These are phyloP conservation scores for Aproaerema taeniolella DNA, from an alignment of 2,888 invertebrate species.

Conservation along the genomic window DNA sequence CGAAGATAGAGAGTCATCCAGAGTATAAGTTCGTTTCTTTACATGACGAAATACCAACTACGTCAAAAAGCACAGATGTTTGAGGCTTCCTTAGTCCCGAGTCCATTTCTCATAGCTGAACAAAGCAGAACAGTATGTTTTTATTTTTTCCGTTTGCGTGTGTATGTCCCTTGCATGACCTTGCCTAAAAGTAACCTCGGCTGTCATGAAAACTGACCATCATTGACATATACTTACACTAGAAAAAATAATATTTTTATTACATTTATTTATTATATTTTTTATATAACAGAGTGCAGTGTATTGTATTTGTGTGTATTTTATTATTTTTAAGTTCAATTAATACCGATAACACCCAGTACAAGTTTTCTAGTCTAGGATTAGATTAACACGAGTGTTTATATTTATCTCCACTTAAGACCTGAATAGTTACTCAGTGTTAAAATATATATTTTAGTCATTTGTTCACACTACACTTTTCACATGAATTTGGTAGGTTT, in stretches of 20 bases:
- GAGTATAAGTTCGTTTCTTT: slow-evolving; percentile 62
- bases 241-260: too few species aligned
- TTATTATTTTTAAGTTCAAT: neutral
- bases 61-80: slow-evolving; percentile 69
- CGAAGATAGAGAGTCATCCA: slow-evolving; percentile 61
- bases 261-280: slow-evolving; percentile 10
- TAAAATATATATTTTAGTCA: too few species aligned
- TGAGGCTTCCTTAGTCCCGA: slow-evolving; percentile 38
- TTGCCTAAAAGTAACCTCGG: too few species aligned
- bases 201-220: too few species aligned
- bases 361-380: too few species aligned
- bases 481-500: too few species aligned
- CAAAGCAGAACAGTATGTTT: slow-evolving; percentile 62
- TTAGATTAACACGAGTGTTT: too few species aligned
- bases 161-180: slow-evolving; percentile 31
- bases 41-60: slow-evolving; percentile 45
- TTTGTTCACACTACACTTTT: too few species aligned
- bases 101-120: slow-evolving; percentile 33
- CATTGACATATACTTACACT: too few species aligned
- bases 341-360: neutral
- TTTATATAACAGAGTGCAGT: slow-evolving; percentile 7
- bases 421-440: too few species aligned
- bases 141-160: slow-evolving; percentile 34
- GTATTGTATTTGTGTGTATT: slow-evolving; percentile 3
- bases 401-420: too few species aligned